These are phyloP conservation scores for Phasianus colchicus DNA, from an alignment of 2,113 vertebrate genomes.

Conservation along the genomic window DNA sequence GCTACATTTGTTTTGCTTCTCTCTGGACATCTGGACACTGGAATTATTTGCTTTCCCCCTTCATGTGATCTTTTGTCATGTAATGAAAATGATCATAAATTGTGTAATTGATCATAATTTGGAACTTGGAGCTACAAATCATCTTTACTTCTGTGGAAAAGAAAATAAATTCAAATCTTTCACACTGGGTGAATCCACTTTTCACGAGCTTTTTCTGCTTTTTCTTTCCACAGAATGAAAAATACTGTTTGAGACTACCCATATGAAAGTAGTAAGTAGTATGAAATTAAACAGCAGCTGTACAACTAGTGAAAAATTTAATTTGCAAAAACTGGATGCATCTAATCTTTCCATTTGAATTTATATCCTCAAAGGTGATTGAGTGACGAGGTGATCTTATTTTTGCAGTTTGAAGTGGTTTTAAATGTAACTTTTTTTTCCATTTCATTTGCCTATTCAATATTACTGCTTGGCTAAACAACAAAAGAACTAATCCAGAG, in stretches of 20 bases:
- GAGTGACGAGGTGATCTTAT: neutral
- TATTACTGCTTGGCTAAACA: neutral
- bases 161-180: neutral
- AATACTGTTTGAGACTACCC: neutral
- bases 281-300: slow-evolving; percentile 7
- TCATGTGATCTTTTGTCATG: neutral
- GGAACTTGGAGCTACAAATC: neutral
- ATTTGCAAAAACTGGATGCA: neutral
- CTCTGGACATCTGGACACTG: neutral
- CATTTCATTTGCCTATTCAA: neutral
- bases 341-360: neutral
- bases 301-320: neutral
- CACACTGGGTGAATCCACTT: neutral
- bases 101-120: neutral
- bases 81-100: neutral
- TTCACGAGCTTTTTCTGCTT: neutral
- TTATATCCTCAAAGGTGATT: neutral
- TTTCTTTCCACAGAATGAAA: neutral
- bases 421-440: neutral
- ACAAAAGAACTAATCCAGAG: neutral
- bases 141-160: neutral
- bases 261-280: neutral
- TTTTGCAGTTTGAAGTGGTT: neutral
- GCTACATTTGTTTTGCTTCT: neutral
- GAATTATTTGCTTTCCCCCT: neutral